Evolutionary conservation across 2,113 vertebrate genomes (phyloP).

Genomic region (Phyllopteryx taeniolatus): DNA sequence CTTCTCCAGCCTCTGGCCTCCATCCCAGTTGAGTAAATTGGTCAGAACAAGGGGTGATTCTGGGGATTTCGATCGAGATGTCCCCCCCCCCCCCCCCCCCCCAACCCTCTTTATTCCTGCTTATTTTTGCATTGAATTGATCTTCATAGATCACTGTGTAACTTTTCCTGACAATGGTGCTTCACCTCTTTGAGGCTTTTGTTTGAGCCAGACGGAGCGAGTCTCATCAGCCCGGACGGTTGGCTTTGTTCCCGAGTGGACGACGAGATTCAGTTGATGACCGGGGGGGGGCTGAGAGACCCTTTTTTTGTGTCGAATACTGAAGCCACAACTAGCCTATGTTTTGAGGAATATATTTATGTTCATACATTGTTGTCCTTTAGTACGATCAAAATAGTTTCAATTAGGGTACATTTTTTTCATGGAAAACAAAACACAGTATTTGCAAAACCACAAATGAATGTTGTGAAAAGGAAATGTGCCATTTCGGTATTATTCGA

Average conservation of each 20-base stretch:
- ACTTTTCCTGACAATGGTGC: constrained; percentile 51
- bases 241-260: constrained; percentile 59
- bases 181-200: constrained; percentile 63
- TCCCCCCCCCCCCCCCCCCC: constrained; percentile 17
- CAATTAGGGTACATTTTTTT: too few species aligned
- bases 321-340: constrained; percentile 23
- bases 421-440: too few species aligned
- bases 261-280: constrained; percentile 37
- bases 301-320: constrained; percentile 44
- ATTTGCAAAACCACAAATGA: too few species aligned
- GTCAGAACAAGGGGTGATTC: constrained; percentile 41
- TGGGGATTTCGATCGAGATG: constrained; percentile 39
- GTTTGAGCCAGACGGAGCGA: constrained; percentile 57
- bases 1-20: constrained; percentile 39
- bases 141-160: constrained; percentile 57
- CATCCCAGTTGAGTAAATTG: constrained; percentile 60
- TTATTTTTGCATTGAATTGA: constrained; percentile 51
- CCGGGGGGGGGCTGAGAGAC: constrained; percentile 49
- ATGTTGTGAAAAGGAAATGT: too few species aligned
- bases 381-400: too few species aligned
- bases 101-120: background rate
- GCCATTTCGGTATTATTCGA: too few species aligned
- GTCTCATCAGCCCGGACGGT: constrained; percentile 60
- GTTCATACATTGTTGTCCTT: too few species aligned
- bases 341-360: too few species aligned